These are phyloP conservation scores for Athalia cordata DNA, from an alignment of 2,888 invertebrate genomes.

Conservation along the genomic window DNA sequence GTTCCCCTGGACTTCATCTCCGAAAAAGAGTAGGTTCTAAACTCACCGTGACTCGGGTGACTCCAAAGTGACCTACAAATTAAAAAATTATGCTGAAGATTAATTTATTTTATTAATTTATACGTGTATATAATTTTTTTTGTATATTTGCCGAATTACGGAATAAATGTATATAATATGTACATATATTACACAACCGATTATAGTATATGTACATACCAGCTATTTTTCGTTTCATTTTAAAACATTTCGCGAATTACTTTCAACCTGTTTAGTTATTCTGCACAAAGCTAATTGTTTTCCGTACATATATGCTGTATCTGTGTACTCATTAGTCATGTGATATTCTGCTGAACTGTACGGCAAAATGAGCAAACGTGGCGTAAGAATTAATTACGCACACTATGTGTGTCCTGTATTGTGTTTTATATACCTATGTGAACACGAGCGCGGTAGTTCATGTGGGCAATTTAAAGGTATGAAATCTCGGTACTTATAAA, in stretches of 20 bases:
- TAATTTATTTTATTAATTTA: neutral
- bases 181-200: no score
- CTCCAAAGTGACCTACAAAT: constrained; percentile 44
- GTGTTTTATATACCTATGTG: neutral
- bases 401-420: neutral
- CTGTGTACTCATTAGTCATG: no score
- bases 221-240: no score
- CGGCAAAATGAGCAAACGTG: no score
- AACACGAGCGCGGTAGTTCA: neutral
- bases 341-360: no score
- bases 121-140: neutral
- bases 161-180: no score
- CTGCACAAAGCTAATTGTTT: no score
- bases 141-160: no score
- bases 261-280: no score
- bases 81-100: neutral
- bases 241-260: no score
- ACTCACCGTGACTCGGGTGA: constrained; percentile 52
- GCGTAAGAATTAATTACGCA: neutral
- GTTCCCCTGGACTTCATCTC: constrained; percentile 37
- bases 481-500: neutral
- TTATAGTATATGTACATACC: no score
- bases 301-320: no score
- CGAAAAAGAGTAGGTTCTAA: constrained; percentile 60
- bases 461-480: neutral